A percentile compares a stretch with the other conserved stretches of the same genome.
phyloP scores from a whole-genome alignment of 2,888 invertebrate species.

The Erebia aethiops region DNA sequence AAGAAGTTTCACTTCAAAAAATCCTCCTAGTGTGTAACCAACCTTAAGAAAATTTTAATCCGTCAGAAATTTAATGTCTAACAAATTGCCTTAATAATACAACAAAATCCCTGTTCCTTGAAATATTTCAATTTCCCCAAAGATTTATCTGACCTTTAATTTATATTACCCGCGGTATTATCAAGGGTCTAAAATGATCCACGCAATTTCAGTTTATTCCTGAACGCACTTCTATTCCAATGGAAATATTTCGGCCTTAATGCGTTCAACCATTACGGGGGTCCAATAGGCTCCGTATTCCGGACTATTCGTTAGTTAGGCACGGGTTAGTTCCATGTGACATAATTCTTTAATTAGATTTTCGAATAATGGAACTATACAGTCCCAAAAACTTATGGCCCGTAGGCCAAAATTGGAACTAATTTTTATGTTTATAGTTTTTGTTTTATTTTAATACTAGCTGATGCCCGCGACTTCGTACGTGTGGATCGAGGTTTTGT shows the following conservation, averaged over 20 bases:
- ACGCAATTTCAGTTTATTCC: constrained; percentile 33
- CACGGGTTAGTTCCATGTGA: background rate
- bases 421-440: too few species aligned
- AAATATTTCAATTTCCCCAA: constrained; percentile 3
- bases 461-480: too few species aligned
- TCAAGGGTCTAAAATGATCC: constrained; percentile 16
- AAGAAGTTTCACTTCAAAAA: too few species aligned
- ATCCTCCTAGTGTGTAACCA: too few species aligned
- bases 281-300: constrained; percentile 35
- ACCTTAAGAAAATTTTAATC: too few species aligned
- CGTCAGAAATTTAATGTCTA: background rate
- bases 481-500: too few species aligned
- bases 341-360: background rate
- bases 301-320: background rate
- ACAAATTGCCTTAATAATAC: constrained; percentile 4
- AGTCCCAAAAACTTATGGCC: too few species aligned
- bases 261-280: constrained; percentile 41
- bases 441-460: too few species aligned
- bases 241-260: constrained; percentile 40
- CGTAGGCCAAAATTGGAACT: too few species aligned
- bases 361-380: background rate
- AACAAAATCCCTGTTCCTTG: background rate
- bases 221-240: constrained; percentile 37
- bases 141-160: constrained; percentile 13
- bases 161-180: constrained; percentile 2